Base-by-base conservation (phyloP, 2,888 invertebrate species). In the Drosophila limbata region DNA sequence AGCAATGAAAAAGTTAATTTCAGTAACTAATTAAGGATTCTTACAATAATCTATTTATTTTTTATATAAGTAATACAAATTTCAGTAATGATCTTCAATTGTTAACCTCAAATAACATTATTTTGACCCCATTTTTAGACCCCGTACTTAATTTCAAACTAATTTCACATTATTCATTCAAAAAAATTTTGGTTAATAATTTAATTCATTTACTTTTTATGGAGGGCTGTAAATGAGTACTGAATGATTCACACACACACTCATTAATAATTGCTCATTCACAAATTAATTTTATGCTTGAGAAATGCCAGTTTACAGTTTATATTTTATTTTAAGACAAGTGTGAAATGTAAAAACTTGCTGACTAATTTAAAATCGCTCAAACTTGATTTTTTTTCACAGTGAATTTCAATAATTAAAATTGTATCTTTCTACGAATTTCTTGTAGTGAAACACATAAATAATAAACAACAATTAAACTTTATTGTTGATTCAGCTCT, bases 221-320 rank as follows among this genome's bases (percentile, higher is more conserved):
- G 25, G 45, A 25, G 17, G 9, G 47, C 57, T 57, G 37, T 47
- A 47, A 47, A 37, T 25, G 28, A 35, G 33, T 44, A 35, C 44
- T 47, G 35, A 45, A 45, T 55, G 33, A 55, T 42, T 55, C 55
- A 55, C 21, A 19, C 55, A 42, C 17, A 19, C 5, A 19, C 11
- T 53, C 40, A 17, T 25, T 31, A 40, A 15, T 8, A 17, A 53
- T 68, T 40, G 51, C 52, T 61, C 57, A 66, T 48, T 55, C 68
- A 67, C 56, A 62, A 73, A 53, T 59, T 68, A 73, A 73, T 73
- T 67, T 73, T 31, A 73, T 73, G 74, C 62, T 51, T 59, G 73
- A 73, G 68, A 67, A 73, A 68, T 67, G 68, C 56, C 68, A 57
- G 61, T 47, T 47, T 47, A 47, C 44, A 56, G 40, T 73, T 62